phyloP scores from a whole-genome alignment of 2,797 vertebrate genomes.

The Thunnus albacares region DNA sequence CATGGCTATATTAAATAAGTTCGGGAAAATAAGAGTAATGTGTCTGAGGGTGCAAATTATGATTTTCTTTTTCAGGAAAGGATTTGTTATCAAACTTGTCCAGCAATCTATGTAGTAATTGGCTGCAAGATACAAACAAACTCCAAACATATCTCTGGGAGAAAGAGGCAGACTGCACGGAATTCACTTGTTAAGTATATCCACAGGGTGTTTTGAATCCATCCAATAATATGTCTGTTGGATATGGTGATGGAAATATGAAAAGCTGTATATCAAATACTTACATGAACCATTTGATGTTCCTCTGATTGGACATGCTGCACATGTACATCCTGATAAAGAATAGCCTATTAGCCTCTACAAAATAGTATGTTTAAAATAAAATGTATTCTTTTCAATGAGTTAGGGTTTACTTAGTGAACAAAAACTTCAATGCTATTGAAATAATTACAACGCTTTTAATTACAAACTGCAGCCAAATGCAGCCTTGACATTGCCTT shows the following conservation, averaged over 20 bases:
- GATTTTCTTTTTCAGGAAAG: conserved; percentile 31
- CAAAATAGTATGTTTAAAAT: neutral
- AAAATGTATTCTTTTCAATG: conserved; percentile 7
- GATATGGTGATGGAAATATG: conserved; percentile 25
- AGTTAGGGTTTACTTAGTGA: neutral
- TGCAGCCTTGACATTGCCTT: neutral
- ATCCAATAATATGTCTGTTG: conserved; percentile 30
- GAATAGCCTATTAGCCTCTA: neutral
- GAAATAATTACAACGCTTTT: neutral
- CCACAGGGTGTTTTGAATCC: conserved; percentile 55
- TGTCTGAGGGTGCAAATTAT: conserved; percentile 44
- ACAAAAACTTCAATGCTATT: neutral
- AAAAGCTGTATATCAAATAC: conserved; percentile 35
- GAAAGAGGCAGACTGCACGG: conserved; percentile 23
- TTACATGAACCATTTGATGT: conserved; percentile 34
- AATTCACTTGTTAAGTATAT: conserved; percentile 58
- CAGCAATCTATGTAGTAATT: conserved; percentile 66
- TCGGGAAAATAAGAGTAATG: conserved; percentile 42
- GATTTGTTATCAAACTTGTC: conserved; percentile 55
- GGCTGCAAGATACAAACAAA: conserved; percentile 62
- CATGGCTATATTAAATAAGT: conserved; percentile 54
- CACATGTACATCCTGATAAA: conserved; percentile 40
- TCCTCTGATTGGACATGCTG: conserved; percentile 36
- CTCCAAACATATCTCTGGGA: conserved; percentile 40
- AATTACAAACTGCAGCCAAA: neutral